These are phyloP conservation scores for Caracal caracal DNA, from an alignment of 2,113 vertebrate genomes.

Conservation along the genomic window DNA sequence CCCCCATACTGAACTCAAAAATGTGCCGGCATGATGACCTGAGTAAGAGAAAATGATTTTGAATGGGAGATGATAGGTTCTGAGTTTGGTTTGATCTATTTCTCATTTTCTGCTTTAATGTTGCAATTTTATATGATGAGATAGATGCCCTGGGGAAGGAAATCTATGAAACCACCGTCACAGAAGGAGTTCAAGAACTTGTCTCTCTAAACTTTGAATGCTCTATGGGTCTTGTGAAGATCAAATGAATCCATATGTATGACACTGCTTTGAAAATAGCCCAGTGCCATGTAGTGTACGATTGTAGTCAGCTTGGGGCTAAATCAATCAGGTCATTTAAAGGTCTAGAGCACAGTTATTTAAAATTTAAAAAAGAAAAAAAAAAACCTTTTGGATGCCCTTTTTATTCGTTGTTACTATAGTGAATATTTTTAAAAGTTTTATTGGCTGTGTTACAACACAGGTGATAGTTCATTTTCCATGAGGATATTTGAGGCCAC, in stretches of 20 bases:
- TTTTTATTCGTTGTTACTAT: not conserved
- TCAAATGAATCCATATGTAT: not conserved
- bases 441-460: not conserved
- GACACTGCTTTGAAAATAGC: not conserved
- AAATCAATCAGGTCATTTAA: not conserved
- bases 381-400: not conserved
- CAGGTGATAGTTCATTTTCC: not conserved
- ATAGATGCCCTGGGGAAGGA: not conserved
- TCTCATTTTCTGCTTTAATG: not conserved
- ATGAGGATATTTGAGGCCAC: not conserved
- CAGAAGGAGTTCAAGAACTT: not conserved
- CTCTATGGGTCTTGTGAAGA: not conserved
- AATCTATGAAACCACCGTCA: not conserved
- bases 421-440: not conserved
- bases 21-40: not conserved
- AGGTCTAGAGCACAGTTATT: not conserved
- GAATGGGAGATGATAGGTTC: not conserved
- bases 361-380: not conserved
- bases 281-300: rapidly evolving
- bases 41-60: not conserved
- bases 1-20: not conserved
- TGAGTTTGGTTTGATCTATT: not conserved
- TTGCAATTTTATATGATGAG: conserved; percentile 10
- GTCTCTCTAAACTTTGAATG: not conserved
- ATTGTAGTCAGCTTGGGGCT: not conserved